phyloP scores from a whole-genome alignment of 1,140 invertebrate species.

The Uloborus diversus region DNA sequence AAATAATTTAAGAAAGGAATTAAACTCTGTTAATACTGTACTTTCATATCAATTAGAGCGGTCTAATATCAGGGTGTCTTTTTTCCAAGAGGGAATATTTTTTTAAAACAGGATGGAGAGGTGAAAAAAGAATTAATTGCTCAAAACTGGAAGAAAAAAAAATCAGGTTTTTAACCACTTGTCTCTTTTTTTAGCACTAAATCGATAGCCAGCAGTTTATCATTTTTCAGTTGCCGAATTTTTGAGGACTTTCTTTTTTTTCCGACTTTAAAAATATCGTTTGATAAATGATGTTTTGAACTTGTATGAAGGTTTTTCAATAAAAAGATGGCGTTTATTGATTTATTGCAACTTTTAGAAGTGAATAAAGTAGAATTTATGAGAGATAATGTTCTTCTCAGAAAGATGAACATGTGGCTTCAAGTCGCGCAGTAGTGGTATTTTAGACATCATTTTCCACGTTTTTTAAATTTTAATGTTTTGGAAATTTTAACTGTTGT shows the following conservation, averaged over 20 bases:
- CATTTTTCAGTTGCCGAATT: not conserved
- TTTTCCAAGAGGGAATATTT: not conserved
- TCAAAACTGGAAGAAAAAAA: not conserved
- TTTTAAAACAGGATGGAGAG: not conserved
- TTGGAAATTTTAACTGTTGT: too few relatives aligned
- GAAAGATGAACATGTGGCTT: not conserved
- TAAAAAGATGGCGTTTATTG: constrained; percentile 1
- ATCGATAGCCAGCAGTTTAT: constrained; percentile 11
- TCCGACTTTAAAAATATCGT: not conserved
- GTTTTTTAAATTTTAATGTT: too few relatives aligned
- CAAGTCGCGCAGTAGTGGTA: too few relatives aligned
- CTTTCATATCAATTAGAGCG: not conserved
- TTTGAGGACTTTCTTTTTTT: not conserved
- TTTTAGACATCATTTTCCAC: too few relatives aligned
- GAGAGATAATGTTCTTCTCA: not conserved
- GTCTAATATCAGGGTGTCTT: not conserved
- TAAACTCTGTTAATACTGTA: not conserved
- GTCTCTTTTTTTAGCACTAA: not conserved
- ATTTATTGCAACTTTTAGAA: constrained; percentile 8
- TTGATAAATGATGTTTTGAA: constrained; percentile 34
- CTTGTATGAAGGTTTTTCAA: not conserved
- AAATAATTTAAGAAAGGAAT: not conserved
- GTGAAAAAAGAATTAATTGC: not conserved
- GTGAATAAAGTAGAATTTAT: constrained; percentile 5
- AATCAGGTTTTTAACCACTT: not conserved